A percentile compares a stretch with the other conserved stretches of the same genome.
Evolutionary conservation across 2,113 vertebrate species (phyloP).

Genomic region (Puma concolor): DNA sequence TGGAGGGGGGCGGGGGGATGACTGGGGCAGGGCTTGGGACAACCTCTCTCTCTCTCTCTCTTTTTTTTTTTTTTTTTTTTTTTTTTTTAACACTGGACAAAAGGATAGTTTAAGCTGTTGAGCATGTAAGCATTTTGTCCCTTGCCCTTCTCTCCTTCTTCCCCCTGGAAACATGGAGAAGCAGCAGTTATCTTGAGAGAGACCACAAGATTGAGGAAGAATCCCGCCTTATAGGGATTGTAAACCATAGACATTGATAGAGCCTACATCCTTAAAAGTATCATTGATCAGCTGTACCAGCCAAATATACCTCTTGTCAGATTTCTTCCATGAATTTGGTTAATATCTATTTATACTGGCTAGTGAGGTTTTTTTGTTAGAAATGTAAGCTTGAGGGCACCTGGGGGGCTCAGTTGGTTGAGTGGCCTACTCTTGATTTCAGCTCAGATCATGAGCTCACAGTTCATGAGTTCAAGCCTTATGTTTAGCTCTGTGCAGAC

Average conservation of each 20-base stretch:
- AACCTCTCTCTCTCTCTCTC: not conserved
- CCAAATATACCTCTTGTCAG: not conserved
- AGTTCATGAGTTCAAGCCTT: too few relatives aligned
- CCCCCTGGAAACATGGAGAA: not conserved
- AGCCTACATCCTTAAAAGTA: not conserved
- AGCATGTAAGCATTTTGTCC: not conserved
- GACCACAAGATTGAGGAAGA: not conserved
- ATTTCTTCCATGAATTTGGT: not conserved
- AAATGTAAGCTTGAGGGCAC: not conserved
- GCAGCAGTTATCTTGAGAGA: too few relatives aligned
- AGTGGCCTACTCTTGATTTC: too few relatives aligned
- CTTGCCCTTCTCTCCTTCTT: not conserved
- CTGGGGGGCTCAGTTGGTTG: too few relatives aligned
- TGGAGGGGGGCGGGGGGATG: not conserved
- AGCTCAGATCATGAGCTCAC: too few relatives aligned
- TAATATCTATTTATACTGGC: not conserved
- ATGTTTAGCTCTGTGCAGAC: too few relatives aligned
- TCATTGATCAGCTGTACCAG: not conserved
- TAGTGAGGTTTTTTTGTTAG: not conserved
- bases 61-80: too few relatives aligned
- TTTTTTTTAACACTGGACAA: too few relatives aligned
- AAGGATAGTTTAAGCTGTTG: not conserved
- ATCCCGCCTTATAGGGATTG: fast-evolving
- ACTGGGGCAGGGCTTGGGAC: not conserved
- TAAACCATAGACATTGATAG: not conserved